phyloP scores from a whole-genome alignment of 2,113 vertebrate genomes.

The Cichladusa arquata region DNA sequence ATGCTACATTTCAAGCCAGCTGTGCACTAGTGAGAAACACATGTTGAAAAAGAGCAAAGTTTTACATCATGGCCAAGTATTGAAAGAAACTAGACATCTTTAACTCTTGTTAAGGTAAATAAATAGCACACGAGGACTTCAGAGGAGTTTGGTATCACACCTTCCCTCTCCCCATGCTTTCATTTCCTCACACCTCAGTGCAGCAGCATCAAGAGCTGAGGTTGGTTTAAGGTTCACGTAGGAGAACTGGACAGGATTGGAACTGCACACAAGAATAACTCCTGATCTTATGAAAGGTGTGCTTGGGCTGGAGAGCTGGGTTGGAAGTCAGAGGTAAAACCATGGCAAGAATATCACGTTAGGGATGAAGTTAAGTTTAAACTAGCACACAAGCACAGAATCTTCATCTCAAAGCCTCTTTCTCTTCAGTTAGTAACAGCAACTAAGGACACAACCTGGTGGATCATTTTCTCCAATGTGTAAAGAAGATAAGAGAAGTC shows the following conservation, averaged over 20 bases:
- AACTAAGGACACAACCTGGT: background rate
- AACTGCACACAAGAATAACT: background rate
- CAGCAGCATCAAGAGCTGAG: background rate
- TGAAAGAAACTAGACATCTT: background rate
- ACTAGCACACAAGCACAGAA: background rate
- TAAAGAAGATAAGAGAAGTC: background rate
- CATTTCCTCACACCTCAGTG: background rate
- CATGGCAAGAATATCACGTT: fast-evolving
- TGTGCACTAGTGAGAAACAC: background rate
- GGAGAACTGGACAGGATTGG: background rate
- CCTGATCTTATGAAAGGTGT: background rate
- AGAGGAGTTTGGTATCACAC: background rate
- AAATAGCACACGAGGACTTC: background rate
- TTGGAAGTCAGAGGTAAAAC: background rate
- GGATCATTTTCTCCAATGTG: background rate
- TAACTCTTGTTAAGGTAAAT: background rate
- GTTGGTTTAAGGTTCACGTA: fast-evolving
- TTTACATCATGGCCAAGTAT: background rate
- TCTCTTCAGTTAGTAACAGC: background rate
- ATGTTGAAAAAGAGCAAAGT: background rate
- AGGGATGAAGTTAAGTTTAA: background rate
- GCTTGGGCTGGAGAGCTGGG: background rate
- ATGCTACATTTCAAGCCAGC: background rate
- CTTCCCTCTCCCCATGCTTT: background rate
- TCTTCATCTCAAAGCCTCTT: background rate